phyloP scores from a whole-genome alignment of 2,797 vertebrate species.

The Scarus forsteni region DNA sequence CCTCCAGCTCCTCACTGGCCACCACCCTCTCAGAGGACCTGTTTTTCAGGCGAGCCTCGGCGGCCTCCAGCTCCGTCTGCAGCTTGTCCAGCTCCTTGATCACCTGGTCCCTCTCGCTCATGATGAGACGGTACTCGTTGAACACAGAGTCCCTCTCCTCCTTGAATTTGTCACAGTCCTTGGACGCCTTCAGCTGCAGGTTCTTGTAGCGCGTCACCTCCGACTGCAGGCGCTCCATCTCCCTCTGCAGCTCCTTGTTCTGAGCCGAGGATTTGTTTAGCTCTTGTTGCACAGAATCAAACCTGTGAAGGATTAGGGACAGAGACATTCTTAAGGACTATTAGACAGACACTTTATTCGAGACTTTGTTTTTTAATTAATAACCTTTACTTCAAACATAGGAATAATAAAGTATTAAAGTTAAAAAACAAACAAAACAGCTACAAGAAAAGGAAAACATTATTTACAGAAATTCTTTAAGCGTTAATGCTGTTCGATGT shows the following conservation, averaged over 20 bases:
- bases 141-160: constrained; percentile 99
- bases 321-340: no score
- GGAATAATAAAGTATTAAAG: no score
- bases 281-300: constrained; percentile 95
- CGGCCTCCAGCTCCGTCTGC: constrained; percentile 95
- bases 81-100: constrained; percentile 99
- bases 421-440: no score
- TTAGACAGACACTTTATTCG: no score
- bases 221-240: constrained; percentile 95
- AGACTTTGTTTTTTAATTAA: no score
- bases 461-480: no score
- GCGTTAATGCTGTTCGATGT: no score
- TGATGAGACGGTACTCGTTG: constrained; percentile 97
- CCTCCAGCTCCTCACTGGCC: constrained; percentile 96
- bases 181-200: constrained; percentile 91
- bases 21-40: constrained; percentile 95
- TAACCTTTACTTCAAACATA: no score
- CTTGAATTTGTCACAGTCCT: constrained; percentile 97
- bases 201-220: constrained; percentile 97
- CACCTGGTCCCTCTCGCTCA: constrained; percentile 99
- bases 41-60: constrained; percentile 95
- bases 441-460: no score
- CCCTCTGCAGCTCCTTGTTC: constrained; percentile 97
- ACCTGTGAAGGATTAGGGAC: constrained; percentile 77
- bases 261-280: constrained; percentile 92